These are phyloP conservation scores for Clarias batrachus DNA, from an alignment of 2,113 vertebrate genomes.

Conservation along the genomic window DNA sequence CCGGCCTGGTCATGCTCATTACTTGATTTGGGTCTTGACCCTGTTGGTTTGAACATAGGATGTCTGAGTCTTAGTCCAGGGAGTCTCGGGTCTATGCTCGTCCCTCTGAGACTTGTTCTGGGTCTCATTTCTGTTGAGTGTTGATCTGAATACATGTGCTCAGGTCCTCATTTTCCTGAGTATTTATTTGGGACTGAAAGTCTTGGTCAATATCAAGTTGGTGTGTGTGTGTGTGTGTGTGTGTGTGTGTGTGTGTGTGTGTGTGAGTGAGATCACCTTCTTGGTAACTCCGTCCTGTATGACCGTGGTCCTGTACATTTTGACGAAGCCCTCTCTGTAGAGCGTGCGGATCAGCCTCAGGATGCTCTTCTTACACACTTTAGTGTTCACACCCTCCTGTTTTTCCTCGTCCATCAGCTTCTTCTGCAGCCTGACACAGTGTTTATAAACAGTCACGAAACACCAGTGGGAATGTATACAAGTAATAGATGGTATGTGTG, in stretches of 20 bases:
- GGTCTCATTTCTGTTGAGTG: not conserved
- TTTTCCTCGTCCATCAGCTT: slow-evolving; percentile 91
- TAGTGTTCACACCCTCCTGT: slow-evolving; percentile 81
- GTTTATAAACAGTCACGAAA: not conserved
- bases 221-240: not conserved
- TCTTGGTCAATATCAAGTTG: not conserved
- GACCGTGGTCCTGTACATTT: slow-evolving; percentile 85
- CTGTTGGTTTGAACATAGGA: no score
- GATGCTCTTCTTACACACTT: slow-evolving; percentile 93
- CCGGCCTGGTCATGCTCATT: no score
- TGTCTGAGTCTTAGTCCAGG: no score
- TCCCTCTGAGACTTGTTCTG: not conserved
- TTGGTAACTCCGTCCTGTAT: slow-evolving; percentile 90
- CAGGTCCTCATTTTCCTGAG: no score
- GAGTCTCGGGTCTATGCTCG: no score
- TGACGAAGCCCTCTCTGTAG: slow-evolving; percentile 82
- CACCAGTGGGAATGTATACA: not conserved
- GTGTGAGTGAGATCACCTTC: slow-evolving; percentile 73
- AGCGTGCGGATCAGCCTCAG: slow-evolving; percentile 81
- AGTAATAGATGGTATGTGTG: not conserved
- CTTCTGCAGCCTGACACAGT: slow-evolving; percentile 82
- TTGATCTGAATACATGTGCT: not conserved
- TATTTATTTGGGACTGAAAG: no score
- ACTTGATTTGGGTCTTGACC: no score
- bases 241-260: not conserved